Percentiles rank a stretch among this genome's conserved stretches.
Evolutionary conservation across 1,140 invertebrate species (phyloP).

Genomic region (Drosophila kurseongensis): DNA sequence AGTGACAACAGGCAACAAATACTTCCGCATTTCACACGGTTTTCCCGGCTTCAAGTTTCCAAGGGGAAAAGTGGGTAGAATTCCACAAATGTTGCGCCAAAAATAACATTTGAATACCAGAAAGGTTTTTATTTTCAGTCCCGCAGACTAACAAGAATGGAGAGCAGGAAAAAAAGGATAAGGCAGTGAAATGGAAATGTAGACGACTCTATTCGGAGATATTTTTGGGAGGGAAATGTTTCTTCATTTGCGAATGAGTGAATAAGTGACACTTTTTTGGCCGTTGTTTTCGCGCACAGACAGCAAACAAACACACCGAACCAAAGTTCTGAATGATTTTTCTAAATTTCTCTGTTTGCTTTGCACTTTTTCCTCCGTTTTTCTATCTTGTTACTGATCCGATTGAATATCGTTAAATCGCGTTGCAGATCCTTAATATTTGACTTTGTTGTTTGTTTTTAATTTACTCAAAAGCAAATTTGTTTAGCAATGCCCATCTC

Average conservation of each 20-base stretch:
- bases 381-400: slow-evolving; percentile 30
- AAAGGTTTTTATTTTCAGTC: slow-evolving; percentile 68
- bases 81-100: slow-evolving; percentile 68
- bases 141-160: slow-evolving; percentile 44
- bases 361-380: slow-evolving; percentile 20
- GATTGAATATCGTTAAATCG: slow-evolving; percentile 53
- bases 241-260: slow-evolving; percentile 65
- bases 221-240: slow-evolving; percentile 30
- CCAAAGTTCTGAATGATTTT: slow-evolving; percentile 58
- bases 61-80: slow-evolving; percentile 17
- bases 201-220: slow-evolving; percentile 61
- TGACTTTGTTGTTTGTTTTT: slow-evolving; percentile 79
- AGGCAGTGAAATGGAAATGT: slow-evolving; percentile 36
- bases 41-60: slow-evolving; percentile 10
- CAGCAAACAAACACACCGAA: slow-evolving; percentile 36
- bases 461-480: slow-evolving; percentile 72
- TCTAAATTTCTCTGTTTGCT: slow-evolving; percentile 63
- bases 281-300: slow-evolving; percentile 27
- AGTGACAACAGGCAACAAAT: slow-evolving; percentile 56
- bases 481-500: slow-evolving; percentile 44
- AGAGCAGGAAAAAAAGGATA: neutral
- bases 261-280: slow-evolving; percentile 67
- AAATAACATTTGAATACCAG: slow-evolving; percentile 79
- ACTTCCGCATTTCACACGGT: slow-evolving; percentile 76
- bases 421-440: slow-evolving; percentile 72